Base-by-base conservation (phyloP, 2,113 vertebrate genomes). In the Eretmochelys imbricata region DNA sequence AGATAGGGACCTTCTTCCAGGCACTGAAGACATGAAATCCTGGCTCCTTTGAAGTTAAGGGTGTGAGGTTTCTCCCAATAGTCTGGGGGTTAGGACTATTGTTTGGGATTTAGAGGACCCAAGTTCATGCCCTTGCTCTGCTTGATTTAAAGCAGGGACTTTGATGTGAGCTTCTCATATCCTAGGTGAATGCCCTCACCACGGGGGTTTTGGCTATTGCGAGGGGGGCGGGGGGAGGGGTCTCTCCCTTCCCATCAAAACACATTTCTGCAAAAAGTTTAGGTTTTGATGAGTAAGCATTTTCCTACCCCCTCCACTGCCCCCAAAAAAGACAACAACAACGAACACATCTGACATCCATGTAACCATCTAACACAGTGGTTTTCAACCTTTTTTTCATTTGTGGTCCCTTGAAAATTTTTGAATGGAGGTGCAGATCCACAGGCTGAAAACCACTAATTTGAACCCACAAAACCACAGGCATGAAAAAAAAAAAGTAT, bases 241-340 rank as follows among this genome's bases (percentile, higher is more conserved):
- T 35, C 17, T 69, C 65, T 38, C 9, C 62, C 4, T 69, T 69
- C 17, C 35, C 35, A 38, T 69, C 65, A n/a, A 38, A 38, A 69
- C 65, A 69, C 7, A 31, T 8, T 17, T 38, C 65, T 38, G 65
- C 65, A 72, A 72, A 72, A 72, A n/a, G n/a, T 38, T 22, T 72
- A 22, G 19, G n/a, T 22, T 72, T 38, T 72, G 3, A n/a, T 69
- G 65, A 72, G n/a, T 38, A 9, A 72, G 35, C 65, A 69, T 72
- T 38, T 38, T 20, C n/a, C 25, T 29, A 31, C 11, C 57, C 11
- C 25, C 3, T 1, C 27, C 57, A 2, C 24, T 2, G 1, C 57
- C 57, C 5, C 4, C 24, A 27, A 29, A 29, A 53, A 53, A 42
- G 42, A 53, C 12, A 62, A 62, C 27, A 62, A 9, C 48, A 49